Conservation (phyloP, 2,888 invertebrate species). For the Andrena camellia region DNA sequence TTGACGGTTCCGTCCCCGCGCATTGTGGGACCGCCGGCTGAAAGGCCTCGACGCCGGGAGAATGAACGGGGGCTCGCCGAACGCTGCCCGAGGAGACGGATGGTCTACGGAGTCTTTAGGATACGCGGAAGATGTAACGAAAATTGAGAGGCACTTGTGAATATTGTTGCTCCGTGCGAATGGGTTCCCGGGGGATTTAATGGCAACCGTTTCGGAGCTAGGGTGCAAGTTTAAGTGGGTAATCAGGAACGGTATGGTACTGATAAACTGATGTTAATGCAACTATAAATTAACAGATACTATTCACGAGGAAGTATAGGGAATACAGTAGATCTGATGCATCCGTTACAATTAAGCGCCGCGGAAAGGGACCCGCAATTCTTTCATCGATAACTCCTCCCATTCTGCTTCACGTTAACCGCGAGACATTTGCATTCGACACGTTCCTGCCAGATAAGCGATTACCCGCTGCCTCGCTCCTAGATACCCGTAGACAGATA, state of each 20-base stretch:
- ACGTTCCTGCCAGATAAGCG: constrained; percentile 55
- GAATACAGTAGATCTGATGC: neutral
- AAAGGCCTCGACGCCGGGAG: constrained; percentile 37
- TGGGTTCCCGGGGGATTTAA: too few species aligned
- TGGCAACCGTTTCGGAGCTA: too few species aligned
- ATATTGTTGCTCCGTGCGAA: too few species aligned
- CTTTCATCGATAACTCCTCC: constrained; percentile 8
- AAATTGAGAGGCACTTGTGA: too few species aligned
- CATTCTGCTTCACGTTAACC: neutral
- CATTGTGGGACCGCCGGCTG: constrained; percentile 43
- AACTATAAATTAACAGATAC: too few species aligned
- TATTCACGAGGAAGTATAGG: neutral
- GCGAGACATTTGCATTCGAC: constrained; percentile 47
- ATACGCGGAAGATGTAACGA: neutral
- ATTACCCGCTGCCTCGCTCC: constrained; percentile 38
- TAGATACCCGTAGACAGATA: constrained; percentile 35
- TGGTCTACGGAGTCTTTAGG: constrained; percentile 21
- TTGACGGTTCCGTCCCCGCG: constrained; percentile 57
- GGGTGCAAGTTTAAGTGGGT: too few species aligned
- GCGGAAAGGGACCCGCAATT: constrained; percentile 1
- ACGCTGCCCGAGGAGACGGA: constrained; percentile 39
- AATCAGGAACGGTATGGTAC: too few species aligned
- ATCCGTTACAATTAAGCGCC: neutral
- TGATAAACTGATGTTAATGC: too few species aligned
- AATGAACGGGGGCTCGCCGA: constrained; percentile 31